These are phyloP conservation scores for Galerucella pusilla DNA, from an alignment of 2,888 invertebrate genomes.

Conservation along the genomic window DNA sequence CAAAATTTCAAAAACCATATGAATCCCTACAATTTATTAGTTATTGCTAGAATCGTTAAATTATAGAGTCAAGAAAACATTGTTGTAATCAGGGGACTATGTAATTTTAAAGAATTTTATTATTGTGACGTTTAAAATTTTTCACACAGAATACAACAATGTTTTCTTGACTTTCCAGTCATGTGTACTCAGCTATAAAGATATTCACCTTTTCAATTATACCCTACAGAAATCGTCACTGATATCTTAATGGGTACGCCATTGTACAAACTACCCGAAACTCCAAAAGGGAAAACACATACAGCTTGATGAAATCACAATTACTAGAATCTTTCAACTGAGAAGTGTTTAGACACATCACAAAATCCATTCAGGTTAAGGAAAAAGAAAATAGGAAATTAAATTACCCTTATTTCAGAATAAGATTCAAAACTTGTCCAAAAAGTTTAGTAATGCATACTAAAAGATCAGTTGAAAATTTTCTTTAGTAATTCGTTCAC, in stretches of 20 bases:
- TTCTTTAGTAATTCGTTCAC: not conserved
- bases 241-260: not conserved
- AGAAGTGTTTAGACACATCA: constrained; percentile 17
- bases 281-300: constrained; percentile 11
- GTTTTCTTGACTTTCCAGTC: too few species aligned
- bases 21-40: not conserved
- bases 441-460: constrained; percentile 25
- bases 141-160: too few species aligned
- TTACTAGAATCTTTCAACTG: constrained; percentile 20
- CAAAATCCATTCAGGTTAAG: not conserved
- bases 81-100: too few species aligned
- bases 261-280: constrained; percentile 8
- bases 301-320: constrained; percentile 15
- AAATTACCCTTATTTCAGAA: constrained; percentile 4
- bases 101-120: too few species aligned
- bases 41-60: not conserved
- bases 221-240: not conserved
- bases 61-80: too few species aligned
- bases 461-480: constrained; percentile 10
- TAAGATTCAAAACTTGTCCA: constrained; percentile 21
- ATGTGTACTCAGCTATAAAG: too few species aligned
- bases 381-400: constrained; percentile 18
- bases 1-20: too few species aligned
- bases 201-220: not conserved
- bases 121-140: too few species aligned